Evolutionary conservation across 2,888 invertebrate species (phyloP).

Genomic region (Noctua fimbriata): DNA sequence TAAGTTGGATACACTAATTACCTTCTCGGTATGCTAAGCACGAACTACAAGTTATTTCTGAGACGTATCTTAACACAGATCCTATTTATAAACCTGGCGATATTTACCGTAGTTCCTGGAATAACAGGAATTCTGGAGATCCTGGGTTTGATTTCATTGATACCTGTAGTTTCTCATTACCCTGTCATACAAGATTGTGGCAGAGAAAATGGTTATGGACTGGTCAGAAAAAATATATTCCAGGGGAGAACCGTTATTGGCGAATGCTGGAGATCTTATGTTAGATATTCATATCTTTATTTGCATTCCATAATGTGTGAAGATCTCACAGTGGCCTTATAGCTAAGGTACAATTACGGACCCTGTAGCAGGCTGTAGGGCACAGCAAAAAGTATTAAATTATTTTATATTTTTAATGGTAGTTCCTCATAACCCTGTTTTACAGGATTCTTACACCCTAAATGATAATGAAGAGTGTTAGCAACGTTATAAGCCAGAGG

Average conservation of each 20-base stretch:
- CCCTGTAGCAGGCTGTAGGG: too few relatives aligned
- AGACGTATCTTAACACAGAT: constrained; percentile 39
- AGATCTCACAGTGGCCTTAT: too few relatives aligned
- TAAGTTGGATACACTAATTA: constrained; percentile 48
- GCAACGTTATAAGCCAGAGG: not conserved
- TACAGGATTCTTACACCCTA: not conserved
- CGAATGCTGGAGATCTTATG: not conserved
- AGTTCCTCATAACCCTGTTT: not conserved
- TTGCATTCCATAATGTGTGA: too few relatives aligned
- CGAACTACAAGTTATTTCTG: constrained; percentile 23
- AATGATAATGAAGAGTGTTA: not conserved
- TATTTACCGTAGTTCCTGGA: constrained; percentile 27
- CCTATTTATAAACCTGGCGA: constrained; percentile 23
- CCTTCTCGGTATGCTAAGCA: constrained; percentile 37
- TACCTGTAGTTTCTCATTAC: not conserved
- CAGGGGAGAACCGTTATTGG: not conserved
- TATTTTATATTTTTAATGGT: not conserved
- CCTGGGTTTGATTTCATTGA: constrained; percentile 4
- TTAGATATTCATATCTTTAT: not conserved
- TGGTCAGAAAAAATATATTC: not conserved
- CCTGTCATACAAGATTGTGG: not conserved
- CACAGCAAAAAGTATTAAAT: too few relatives aligned
- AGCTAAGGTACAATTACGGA: too few relatives aligned
- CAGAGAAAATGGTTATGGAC: not conserved
- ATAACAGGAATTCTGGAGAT: constrained; percentile 11